Conservation (phyloP, 2,888 invertebrate species). For the Drosophila histrio region DNA sequence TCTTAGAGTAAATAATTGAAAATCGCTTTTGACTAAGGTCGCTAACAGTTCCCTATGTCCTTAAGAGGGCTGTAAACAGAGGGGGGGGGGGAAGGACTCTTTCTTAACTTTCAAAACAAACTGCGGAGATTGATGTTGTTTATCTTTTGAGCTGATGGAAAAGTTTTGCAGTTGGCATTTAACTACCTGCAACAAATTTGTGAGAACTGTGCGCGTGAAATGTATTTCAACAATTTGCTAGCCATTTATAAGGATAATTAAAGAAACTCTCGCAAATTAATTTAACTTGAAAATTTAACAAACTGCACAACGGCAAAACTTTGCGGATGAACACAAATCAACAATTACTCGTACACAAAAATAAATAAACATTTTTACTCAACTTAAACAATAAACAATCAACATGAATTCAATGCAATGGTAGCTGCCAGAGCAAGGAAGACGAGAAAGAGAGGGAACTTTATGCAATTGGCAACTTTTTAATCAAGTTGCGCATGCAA, state of each 20-base stretch:
- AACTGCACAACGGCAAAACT: slow-evolving; percentile 48
- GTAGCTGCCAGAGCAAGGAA: neutral
- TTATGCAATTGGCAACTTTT: slow-evolving; percentile 70
- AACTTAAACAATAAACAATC: slow-evolving; percentile 72
- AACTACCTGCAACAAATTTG: slow-evolving; percentile 26
- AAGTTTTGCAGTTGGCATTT: slow-evolving; percentile 35
- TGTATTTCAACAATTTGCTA: slow-evolving; percentile 61
- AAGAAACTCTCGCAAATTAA: slow-evolving; percentile 67
- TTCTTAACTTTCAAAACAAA: slow-evolving; percentile 47
- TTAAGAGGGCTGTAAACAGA: too few relatives aligned
- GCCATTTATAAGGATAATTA: slow-evolving; percentile 72
- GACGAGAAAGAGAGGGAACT: neutral
- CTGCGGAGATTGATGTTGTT: slow-evolving; percentile 66
- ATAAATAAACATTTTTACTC: slow-evolving; percentile 26
- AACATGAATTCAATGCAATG: slow-evolving; percentile 56
- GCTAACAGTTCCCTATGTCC: neutral
- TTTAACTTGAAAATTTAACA: slow-evolving; percentile 62
- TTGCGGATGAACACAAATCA: slow-evolving; percentile 41
- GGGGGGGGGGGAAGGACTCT: neutral
- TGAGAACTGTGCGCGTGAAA: slow-evolving; percentile 46
- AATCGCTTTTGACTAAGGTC: slow-evolving; percentile 31
- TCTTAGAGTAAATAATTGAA: slow-evolving; percentile 48
- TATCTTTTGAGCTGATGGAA: slow-evolving; percentile 55
- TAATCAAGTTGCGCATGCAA: slow-evolving; percentile 74
- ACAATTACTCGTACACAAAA: slow-evolving; percentile 19